phyloP scores from a whole-genome alignment of 2,888 invertebrate species.

The Ormia ochracea region DNA sequence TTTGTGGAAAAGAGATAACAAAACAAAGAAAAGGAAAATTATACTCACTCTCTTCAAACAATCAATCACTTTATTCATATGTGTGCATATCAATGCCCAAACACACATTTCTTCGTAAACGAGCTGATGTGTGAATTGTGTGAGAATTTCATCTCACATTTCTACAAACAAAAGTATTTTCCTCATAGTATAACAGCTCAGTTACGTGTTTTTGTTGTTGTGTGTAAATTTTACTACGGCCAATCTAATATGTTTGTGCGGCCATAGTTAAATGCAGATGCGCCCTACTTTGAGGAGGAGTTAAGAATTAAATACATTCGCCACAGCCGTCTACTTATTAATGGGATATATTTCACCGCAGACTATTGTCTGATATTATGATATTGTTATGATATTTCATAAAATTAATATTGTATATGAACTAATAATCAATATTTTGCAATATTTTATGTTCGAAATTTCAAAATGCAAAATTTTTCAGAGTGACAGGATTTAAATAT shows the following conservation, averaged over 20 bases:
- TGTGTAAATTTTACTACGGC: conserved; percentile 30
- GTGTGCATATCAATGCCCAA: conserved; percentile 12
- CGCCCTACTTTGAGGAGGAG: conserved; percentile 21
- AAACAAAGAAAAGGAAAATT: too few species aligned
- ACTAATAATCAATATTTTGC: too few species aligned
- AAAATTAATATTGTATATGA: too few species aligned
- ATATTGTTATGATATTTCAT: too few species aligned
- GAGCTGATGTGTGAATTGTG: conserved; percentile 24
- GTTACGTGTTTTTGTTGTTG: conserved; percentile 20
- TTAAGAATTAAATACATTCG: background rate
- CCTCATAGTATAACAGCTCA: too few species aligned
- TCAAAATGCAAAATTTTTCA: too few species aligned
- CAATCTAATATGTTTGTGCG: conserved; percentile 50
- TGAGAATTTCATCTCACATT: background rate
- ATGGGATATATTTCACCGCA: too few species aligned
- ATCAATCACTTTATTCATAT: conserved; percentile 56
- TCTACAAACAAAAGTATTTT: background rate
- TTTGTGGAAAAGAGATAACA: conserved; percentile 55
- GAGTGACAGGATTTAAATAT: too few species aligned
- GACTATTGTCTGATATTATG: too few species aligned
- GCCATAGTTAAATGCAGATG: conserved; percentile 39
- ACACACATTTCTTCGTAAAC: background rate
- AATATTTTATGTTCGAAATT: too few species aligned
- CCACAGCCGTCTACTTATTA: background rate
- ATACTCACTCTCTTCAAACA: too few species aligned